Evolutionary conservation across 2,888 invertebrate genomes (phyloP), one percentile per base, ranked within the genome.

Genomic region (Nymphalis polychloros): DNA sequence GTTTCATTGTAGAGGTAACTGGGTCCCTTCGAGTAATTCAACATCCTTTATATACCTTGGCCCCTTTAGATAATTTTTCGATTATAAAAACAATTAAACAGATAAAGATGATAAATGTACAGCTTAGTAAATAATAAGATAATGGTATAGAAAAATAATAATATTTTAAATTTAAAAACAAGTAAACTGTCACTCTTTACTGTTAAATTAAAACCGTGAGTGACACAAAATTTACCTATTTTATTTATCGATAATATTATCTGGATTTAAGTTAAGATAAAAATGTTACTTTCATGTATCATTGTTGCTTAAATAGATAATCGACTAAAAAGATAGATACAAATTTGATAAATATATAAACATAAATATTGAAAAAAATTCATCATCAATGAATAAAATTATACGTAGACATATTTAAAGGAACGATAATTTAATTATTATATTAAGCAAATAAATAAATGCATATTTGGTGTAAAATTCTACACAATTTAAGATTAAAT

Each of bases 1-100:
- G 63, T 66, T 75, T 75, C 76, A 76, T 77, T 20, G 8, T 73
- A 52, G 46, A n/a, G 52, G 31, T 63, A 19, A 66, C 41, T 66
- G 52, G 19, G 35, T 62, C 62, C 31, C 53, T 35, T 20, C 19
- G 27, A 35, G 48, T 23, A 23, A 46, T 49, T 31, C 48, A 67
- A 49, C 67, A 53, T 53, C 27, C 48, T 41, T 67, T 71, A 59
- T 71, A 69, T 71, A 71, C 53, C 41, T 59, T 50, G 35, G 35
- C n/a, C 8, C 19, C 5, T 53, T 46, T 35, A 57, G 66, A 66
- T 63, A 63, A 63, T 48, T 47, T 16, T 48, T 8, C 1, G 35
- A 50, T 31, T n/a, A 23, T 52, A 59, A 50, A 59, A 50, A 46
- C 19, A 57, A 67, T 63, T 63, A 61, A 63, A 46, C 16, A 16